phyloP scores from a whole-genome alignment of 2,888 invertebrate genomes.

The Lathronympha strigana region DNA sequence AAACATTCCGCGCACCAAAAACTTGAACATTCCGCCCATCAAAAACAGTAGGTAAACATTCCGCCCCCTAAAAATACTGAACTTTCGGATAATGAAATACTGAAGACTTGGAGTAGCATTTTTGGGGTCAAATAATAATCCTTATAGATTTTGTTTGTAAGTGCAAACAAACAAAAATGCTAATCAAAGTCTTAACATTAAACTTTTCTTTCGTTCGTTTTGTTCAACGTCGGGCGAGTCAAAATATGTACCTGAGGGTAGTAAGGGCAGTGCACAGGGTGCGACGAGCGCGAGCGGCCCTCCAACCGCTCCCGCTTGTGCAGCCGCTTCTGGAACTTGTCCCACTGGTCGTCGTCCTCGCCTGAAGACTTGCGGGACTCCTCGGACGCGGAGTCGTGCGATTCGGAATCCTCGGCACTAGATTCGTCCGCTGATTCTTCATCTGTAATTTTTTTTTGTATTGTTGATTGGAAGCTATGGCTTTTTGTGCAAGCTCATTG shows the following conservation, averaged over 20 bases:
- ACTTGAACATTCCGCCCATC: too few species aligned
- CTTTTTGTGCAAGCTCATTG: too few species aligned
- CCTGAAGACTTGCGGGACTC: constrained; percentile 86
- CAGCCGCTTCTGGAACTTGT: constrained; percentile 94
- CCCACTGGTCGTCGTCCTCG: constrained; percentile 96
- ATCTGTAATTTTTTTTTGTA: constrained; percentile 56
- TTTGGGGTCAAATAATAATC: too few species aligned
- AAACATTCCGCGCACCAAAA: too few species aligned
- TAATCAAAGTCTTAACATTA: too few species aligned
- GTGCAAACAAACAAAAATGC: too few species aligned
- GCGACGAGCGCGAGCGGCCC: constrained; percentile 96
- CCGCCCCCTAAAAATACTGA: too few species aligned
- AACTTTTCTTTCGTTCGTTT: background rate
- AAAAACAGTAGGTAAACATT: too few species aligned
- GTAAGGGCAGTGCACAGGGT: constrained; percentile 98
- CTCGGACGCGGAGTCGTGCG: constrained; percentile 75
- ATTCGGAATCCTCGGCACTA: constrained; percentile 76
- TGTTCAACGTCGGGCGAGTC: background rate
- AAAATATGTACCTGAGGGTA: constrained; percentile 90
- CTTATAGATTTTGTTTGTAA: too few species aligned
- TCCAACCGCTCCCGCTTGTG: constrained; percentile 95
- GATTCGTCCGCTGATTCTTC: constrained; percentile 71
- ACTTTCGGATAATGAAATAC: too few species aligned
- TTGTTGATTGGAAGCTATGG: too few species aligned
- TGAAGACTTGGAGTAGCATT: too few species aligned